A percentile compares a stretch with the other conserved stretches of the same genome.
phyloP scores from a whole-genome alignment of 2,888 invertebrate species.

The Lordiphosa andalusiaca region DNA sequence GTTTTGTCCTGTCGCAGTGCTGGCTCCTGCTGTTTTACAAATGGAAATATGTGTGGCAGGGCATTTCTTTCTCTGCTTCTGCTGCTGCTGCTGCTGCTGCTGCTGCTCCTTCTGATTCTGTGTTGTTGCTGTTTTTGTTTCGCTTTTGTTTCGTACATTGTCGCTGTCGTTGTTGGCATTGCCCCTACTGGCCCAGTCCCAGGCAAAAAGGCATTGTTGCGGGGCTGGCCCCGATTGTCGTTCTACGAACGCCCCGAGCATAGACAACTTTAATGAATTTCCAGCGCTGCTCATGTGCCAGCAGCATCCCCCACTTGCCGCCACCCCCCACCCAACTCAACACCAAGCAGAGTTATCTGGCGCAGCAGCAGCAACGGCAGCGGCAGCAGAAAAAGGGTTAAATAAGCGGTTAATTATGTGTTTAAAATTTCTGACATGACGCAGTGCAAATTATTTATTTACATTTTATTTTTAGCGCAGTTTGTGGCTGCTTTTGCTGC shows the following conservation, averaged over 20 bases:
- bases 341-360: conserved; percentile 57
- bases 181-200: conserved; percentile 55
- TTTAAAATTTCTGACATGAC: conserved; percentile 72
- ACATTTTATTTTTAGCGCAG: conserved; percentile 65
- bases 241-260: conserved; percentile 69
- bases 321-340: conserved; percentile 12
- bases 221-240: conserved; percentile 70
- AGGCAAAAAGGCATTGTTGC: conserved; percentile 48
- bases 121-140: conserved; percentile 54
- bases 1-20: conserved; percentile 26
- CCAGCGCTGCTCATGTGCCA: conserved; percentile 43
- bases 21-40: conserved; percentile 44
- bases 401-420: conserved; percentile 77
- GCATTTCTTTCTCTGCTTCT: conserved; percentile 38
- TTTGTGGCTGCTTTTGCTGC: conserved; percentile 16
- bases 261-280: conserved; percentile 73
- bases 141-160: conserved; percentile 59
- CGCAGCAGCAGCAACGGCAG: conserved; percentile 31
- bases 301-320: not conserved
- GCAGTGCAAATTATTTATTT: conserved; percentile 73
- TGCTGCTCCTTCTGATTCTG: conserved; percentile 29
- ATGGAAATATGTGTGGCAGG: conserved; percentile 41
- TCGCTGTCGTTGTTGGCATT: conserved; percentile 59
- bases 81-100: conserved; percentile 11
- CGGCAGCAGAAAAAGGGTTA: conserved; percentile 59